Evolutionary conservation across 2,113 vertebrate species (phyloP).

Genomic region (Phaethornis superciliosus): DNA sequence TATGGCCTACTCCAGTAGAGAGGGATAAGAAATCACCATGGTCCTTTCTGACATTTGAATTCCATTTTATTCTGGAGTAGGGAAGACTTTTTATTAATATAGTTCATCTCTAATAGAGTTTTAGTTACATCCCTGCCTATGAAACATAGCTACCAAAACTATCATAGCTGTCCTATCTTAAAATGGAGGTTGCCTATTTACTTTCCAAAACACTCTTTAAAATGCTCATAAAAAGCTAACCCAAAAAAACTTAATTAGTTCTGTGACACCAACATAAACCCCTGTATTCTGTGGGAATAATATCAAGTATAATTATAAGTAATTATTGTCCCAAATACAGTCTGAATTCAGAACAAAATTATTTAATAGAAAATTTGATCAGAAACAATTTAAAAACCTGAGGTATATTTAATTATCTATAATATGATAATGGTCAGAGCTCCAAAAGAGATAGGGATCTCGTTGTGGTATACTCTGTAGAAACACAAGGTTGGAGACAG

Average conservation of each 20-base stretch:
- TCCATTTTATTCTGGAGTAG: neutral
- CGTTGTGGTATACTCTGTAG: neutral
- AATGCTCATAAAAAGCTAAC: neutral
- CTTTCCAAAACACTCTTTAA: neutral
- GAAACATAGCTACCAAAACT: neutral
- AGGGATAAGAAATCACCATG: neutral
- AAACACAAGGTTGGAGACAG: neutral
- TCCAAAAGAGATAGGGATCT: neutral
- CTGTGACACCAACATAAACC: neutral
- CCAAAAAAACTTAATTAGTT: neutral
- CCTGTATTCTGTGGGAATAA: neutral
- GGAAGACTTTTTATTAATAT: neutral
- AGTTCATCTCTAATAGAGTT: neutral
- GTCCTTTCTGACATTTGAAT: neutral
- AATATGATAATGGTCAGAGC: neutral
- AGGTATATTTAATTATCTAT: neutral
- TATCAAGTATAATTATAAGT: neutral
- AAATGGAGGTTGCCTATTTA: neutral
- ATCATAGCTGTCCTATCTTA: neutral
- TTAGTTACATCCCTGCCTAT: neutral
- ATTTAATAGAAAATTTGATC: neutral
- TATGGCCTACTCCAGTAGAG: neutral
- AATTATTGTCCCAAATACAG: neutral
- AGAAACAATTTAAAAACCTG: slow-evolving; percentile 6
- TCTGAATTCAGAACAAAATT: neutral